Base-by-base conservation (phyloP, 2,888 invertebrate genomes). In the Cephus pygmeus region DNA sequence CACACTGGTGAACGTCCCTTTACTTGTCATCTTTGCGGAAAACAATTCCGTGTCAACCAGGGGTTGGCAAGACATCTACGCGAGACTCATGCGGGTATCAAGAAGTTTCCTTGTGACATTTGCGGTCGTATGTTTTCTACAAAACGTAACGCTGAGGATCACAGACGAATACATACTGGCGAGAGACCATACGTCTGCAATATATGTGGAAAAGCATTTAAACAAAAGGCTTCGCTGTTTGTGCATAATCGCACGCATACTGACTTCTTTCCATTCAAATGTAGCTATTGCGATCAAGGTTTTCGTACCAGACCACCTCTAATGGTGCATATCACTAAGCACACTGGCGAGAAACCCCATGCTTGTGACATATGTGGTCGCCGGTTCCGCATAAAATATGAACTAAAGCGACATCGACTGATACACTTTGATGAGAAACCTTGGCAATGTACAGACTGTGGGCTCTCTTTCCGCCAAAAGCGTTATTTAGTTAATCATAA, bases 1-100 rank as follows among this genome's bases (percentile, higher is more conserved):
- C 95, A 95, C 87, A 94, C 94, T 11, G 95, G 94, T 3, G 95
- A 95, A 89, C 92, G 94, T 74, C 94, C 95, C 1, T 95, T 93
- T 89, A 93, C 94, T 1, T 95, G 95, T 86, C 94, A 95, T 88
- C 87, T 94, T 33, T 95, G 95, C 88, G 95, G 95, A 3, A 94
- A 94, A 84, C 93, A 93, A 86, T 95, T 95, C 90, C 92, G 95
- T 34, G 93, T 94, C n/a, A 94, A 94, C 30, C 93, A 93, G 89
- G 95, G 94, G 0, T 90, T 95, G 35, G 93, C 93, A 73, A 91
- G 95, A 1, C 95, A 95, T 86, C 85, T 95, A 34, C 92, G 93
- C 34, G 94, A 94, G 84, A 95, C 95, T 3, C 95, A 95, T 90
- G 93, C 93, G 83, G 92, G 93, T 3, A 92, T 93, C 6, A 94